Percentiles rank a stretch among this genome's conserved stretches.
phyloP scores from a whole-genome alignment of 2,888 invertebrate genomes.

The Oscheius sp. region DNA sequence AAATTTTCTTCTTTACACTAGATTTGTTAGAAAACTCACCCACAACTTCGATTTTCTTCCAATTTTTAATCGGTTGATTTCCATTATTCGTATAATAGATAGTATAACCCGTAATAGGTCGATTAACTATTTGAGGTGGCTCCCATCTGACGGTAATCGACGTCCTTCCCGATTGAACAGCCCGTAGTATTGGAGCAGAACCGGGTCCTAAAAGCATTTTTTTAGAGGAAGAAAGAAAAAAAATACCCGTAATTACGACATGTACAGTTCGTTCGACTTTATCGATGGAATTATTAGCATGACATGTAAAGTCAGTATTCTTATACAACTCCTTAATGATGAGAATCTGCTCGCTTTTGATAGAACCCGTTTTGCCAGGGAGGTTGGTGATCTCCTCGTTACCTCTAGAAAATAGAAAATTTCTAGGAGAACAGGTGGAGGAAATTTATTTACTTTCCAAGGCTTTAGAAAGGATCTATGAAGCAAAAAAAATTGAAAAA shows the following conservation, averaged over 20 bases:
- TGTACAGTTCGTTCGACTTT: slow-evolving; percentile 56
- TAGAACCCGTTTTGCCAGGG: slow-evolving; percentile 33
- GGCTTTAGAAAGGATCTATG: too few species aligned
- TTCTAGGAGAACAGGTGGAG: too few species aligned
- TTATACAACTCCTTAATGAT: slow-evolving; percentile 66
- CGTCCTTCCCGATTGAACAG: slow-evolving; percentile 57
- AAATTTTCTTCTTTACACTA: slow-evolving; percentile 13
- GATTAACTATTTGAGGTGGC: slow-evolving; percentile 64
- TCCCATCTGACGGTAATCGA: slow-evolving; percentile 60
- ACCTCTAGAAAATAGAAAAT: slow-evolving; percentile 36
- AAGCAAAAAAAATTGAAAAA: too few species aligned
- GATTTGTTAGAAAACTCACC: slow-evolving; percentile 30
- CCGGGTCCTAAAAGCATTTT: slow-evolving; percentile 56
- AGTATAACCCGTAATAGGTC: slow-evolving; percentile 68
- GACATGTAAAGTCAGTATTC: slow-evolving; percentile 65
- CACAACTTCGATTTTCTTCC: slow-evolving; percentile 62
- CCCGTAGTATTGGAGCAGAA: slow-evolving; percentile 59
- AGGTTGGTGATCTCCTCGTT: slow-evolving; percentile 42
- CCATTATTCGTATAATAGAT: slow-evolving; percentile 68
- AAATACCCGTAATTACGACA: slow-evolving; percentile 59
- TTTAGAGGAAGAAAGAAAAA: background rate
- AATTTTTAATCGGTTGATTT: slow-evolving; percentile 64
- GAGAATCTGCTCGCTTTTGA: slow-evolving; percentile 56
- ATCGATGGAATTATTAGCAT: slow-evolving; percentile 62
- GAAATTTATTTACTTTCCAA: too few species aligned